phyloP scores from a whole-genome alignment of 2,888 invertebrate species.

The Cheilosia grossa region DNA sequence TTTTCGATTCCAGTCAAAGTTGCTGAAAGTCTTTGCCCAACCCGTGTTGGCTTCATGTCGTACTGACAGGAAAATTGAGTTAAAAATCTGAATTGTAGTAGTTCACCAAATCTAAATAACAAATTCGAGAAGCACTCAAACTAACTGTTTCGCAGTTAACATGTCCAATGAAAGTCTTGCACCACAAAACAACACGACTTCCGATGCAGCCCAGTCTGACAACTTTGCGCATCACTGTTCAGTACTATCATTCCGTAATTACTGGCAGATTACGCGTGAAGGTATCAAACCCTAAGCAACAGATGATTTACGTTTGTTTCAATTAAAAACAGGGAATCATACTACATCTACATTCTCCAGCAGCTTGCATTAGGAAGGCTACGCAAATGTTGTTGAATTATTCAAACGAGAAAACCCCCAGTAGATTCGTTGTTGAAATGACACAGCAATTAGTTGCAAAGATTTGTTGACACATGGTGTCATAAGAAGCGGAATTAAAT shows the following conservation, averaged over 20 bases:
- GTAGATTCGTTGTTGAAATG: slow-evolving; percentile 3
- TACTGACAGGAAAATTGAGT: slow-evolving; percentile 18
- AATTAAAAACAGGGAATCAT: slow-evolving; percentile 5
- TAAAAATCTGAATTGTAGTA: not conserved
- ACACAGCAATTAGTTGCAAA: slow-evolving; percentile 25
- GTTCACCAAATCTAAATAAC: slow-evolving; percentile 4
- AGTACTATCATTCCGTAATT: slow-evolving; percentile 9
- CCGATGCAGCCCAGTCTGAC: not conserved
- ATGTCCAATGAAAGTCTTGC: not conserved
- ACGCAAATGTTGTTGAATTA: not conserved
- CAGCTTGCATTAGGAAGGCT: not conserved
- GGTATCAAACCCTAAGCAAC: slow-evolving; percentile 7
- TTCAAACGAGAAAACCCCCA: not conserved
- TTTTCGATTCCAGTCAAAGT: slow-evolving; percentile 66
- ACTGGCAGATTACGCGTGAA: slow-evolving; percentile 18
- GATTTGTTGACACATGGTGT: slow-evolving; percentile 60
- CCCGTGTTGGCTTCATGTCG: not conserved
- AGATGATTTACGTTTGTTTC: slow-evolving; percentile 37
- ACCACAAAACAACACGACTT: not conserved
- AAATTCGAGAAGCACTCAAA: too few species aligned
- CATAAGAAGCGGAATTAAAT: not conserved
- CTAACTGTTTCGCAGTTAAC: not conserved
- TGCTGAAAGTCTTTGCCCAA: not conserved
- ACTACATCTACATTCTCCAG: not conserved
- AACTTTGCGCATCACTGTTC: slow-evolving; percentile 19